Percentiles rank a stretch among this genome's conserved stretches.
Evolutionary conservation across 2,797 vertebrate genomes (phyloP).

Genomic region (Hypotaenidia okinawae): DNA sequence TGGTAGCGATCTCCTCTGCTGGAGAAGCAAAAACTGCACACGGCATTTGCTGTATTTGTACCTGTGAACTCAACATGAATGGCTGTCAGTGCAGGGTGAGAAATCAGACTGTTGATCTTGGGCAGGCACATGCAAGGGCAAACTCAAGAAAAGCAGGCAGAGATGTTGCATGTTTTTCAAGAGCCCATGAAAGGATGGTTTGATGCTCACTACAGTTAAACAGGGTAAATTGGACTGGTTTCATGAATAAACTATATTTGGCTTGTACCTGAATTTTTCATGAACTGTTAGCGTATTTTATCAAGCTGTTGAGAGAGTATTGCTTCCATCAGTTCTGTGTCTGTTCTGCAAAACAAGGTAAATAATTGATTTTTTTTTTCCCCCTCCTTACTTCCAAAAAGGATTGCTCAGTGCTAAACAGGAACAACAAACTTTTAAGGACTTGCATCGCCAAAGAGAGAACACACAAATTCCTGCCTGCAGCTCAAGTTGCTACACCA

Average conservation of each 20-base stretch:
- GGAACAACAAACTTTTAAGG: neutral
- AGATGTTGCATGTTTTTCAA: neutral
- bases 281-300: neutral
- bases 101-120: neutral
- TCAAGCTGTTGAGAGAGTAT: neutral
- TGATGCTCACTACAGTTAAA: neutral
- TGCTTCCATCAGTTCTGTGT: neutral
- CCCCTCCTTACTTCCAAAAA: neutral
- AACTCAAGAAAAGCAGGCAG: neutral
- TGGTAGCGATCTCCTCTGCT: neutral
- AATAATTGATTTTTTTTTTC: conserved; percentile 6
- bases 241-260: conserved; percentile 24
- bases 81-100: neutral
- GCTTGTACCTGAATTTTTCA: conserved; percentile 24
- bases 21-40: neutral
- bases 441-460: neutral
- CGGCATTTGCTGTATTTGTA: neutral
- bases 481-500: neutral
- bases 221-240: neutral
- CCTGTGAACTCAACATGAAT: neutral
- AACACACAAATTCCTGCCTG: neutral
- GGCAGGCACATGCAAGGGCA: neutral
- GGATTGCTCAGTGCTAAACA: neutral
- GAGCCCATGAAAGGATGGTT: neutral
- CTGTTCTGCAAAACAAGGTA: neutral